Base-by-base conservation (phyloP, 1,140 invertebrate species). In the Penaeus indicus region DNA sequence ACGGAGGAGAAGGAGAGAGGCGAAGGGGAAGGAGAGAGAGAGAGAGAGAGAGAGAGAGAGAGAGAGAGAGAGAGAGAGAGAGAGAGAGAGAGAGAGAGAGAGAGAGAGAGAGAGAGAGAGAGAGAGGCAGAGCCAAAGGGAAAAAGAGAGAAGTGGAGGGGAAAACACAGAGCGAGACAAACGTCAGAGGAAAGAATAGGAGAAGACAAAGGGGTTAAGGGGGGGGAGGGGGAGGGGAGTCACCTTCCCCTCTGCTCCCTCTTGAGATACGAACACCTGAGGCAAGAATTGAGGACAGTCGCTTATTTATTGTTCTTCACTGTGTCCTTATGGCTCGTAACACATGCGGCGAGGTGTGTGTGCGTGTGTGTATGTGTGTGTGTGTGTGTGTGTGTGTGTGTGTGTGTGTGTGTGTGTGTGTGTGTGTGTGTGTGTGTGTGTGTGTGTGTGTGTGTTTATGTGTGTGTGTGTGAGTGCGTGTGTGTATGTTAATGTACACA, bases 401-500 rank as follows among this genome's bases (percentile, higher is more conserved):
- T 61, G 79, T 64, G 27, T 64, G 81, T 64, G 25, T 64, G 47
- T 61, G 79, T 61, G 79, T 61, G 79, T 61, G 79, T 61, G 79
- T 27, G 54, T 61, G 79, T 61, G 54, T n/a, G 79, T n/a, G 54
- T 61, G 79, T 61, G 54, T 61, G 54, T 61, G 54, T 61, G 79
- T 61, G 54, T 60, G 79, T 60, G 54, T 60, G 81, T 38, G n/a
- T 64, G 27, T 64, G 81, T 64, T 5, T 64, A 5, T 61, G 79
- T 61, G 79, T 61, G 79, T 61, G 79, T 61, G 79, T 27, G 54
- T 61, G 79, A 18, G 47, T 61, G 79, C 60, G 47, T 81, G 79
- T 81, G 79, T 81, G 54, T 81, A 54, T 80, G 78, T 80, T 11
- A 18, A n/a, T 64, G 16, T 64, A 64, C 16, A n/a, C n/a, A n/a